Conservation (phyloP, 1,140 invertebrate species). For the Andricus grossulariae region DNA sequence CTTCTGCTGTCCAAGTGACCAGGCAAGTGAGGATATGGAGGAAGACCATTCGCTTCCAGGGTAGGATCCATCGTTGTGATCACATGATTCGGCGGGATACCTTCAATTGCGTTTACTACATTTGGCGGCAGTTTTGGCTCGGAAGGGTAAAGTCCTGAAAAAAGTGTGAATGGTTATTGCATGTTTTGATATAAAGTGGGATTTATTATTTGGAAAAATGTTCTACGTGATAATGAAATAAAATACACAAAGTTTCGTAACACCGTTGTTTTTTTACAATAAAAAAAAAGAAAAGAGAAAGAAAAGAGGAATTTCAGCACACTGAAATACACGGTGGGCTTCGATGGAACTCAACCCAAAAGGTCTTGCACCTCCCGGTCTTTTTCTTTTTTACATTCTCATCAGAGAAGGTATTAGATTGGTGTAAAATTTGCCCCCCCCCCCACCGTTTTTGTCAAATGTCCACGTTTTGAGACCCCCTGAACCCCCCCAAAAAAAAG, state of each 20-base stretch:
- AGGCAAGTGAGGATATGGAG: conserved; percentile 94
- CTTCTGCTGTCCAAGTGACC: conserved; percentile 91
- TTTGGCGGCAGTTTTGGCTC: conserved; percentile 92
- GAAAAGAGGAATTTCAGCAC: background rate
- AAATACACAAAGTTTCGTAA: conserved; percentile 7
- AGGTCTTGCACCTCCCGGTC: too few species aligned
- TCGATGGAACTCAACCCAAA: too few species aligned
- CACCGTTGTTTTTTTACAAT: background rate
- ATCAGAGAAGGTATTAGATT: too few species aligned
- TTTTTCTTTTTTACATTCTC: too few species aligned
- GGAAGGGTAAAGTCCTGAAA: conserved; percentile 81
- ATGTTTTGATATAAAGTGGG: background rate
- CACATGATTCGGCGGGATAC: conserved; percentile 85
- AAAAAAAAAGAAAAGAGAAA: background rate
- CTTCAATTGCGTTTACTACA: conserved; percentile 92
- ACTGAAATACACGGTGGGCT: too few species aligned
- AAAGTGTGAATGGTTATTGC: conserved; percentile 25
- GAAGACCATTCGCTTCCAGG: conserved; percentile 88
- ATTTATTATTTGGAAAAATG: background rate
- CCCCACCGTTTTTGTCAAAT: too few species aligned
- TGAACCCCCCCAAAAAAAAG: too few species aligned
- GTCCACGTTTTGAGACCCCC: too few species aligned
- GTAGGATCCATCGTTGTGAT: conserved; percentile 95
- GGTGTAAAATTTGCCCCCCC: too few species aligned
- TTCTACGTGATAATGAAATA: background rate